phyloP scores from a whole-genome alignment of 2,113 vertebrate genomes.

The Cottus gobio region DNA sequence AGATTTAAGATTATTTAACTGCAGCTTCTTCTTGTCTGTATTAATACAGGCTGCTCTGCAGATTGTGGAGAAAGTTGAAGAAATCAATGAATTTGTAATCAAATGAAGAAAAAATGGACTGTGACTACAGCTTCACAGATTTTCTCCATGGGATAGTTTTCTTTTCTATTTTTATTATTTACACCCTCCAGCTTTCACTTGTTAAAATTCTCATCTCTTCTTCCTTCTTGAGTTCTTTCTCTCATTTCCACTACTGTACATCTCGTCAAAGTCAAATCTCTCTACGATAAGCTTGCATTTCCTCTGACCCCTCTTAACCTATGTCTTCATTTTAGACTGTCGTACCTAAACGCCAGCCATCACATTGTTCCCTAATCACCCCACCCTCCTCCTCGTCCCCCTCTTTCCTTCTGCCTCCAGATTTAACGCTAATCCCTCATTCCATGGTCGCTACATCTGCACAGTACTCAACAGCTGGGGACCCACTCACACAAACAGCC shows the following conservation, averaged over 20 bases:
- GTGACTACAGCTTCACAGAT: neutral
- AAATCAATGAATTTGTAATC: slow-evolving; percentile 50
- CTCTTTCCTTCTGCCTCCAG: slow-evolving; percentile 54
- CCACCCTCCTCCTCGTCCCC: slow-evolving; percentile 25
- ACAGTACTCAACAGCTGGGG: slow-evolving; percentile 78
- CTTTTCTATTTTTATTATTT: slow-evolving; percentile 8
- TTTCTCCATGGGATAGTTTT: neutral
- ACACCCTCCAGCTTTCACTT: neutral
- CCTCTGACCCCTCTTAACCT: slow-evolving; percentile 25
- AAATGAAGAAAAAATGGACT: neutral
- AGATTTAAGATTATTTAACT: slow-evolving; percentile 26
- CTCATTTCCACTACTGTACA: slow-evolving; percentile 1
- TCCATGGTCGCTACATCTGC: slow-evolving; percentile 75
- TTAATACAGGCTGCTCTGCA: neutral
- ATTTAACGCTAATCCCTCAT: slow-evolving; percentile 78
- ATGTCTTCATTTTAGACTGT: slow-evolving; percentile 30
- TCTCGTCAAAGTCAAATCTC: slow-evolving; percentile 16
- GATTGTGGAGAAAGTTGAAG: slow-evolving; percentile 13
- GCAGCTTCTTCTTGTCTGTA: slow-evolving; percentile 1
- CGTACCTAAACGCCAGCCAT: slow-evolving; percentile 8
- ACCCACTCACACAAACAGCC: slow-evolving; percentile 60
- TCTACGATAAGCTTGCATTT: slow-evolving; percentile 43
- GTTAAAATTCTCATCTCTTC: slow-evolving; percentile 1
- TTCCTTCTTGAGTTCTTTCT: slow-evolving; percentile 15
- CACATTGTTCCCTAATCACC: slow-evolving; percentile 36